These are phyloP conservation scores for Eustalomyia histrio DNA, from an alignment of 2,888 invertebrate genomes.

Conservation along the genomic window DNA sequence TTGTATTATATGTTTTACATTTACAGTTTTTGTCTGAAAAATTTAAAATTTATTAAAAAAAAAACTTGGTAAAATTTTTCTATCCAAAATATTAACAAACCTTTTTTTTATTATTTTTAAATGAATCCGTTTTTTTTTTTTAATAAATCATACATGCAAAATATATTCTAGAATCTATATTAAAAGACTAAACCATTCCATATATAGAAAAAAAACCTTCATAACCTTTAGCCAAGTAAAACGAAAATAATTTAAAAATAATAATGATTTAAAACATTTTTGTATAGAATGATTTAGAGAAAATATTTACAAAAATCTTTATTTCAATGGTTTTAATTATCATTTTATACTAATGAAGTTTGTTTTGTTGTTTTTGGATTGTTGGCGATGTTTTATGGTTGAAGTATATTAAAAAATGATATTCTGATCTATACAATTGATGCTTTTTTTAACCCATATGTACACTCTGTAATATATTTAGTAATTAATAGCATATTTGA, in stretches of 20 bases:
- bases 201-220: too few species aligned
- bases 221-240: too few species aligned
- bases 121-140: too few species aligned
- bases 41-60: too few species aligned
- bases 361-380: background rate
- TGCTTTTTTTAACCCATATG: background rate
- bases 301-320: background rate
- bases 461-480: background rate
- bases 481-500: background rate
- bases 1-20: too few species aligned
- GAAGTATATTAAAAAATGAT: background rate
- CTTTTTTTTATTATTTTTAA: too few species aligned
- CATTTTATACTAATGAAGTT: background rate
- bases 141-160: too few species aligned
- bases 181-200: too few species aligned
- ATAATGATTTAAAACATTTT: background rate
- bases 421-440: background rate
- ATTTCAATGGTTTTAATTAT: background rate
- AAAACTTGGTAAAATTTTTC: too few species aligned
- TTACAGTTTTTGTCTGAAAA: too few species aligned
- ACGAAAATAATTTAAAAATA: background rate
- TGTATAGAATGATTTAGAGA: background rate
- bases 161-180: too few species aligned
- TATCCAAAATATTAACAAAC: too few species aligned
- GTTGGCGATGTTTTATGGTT: background rate